Percentiles rank a stretch among this genome's conserved stretches.
Conservation (phyloP, 2,797 vertebrate genomes). For the Sebastes vulpes region DNA sequence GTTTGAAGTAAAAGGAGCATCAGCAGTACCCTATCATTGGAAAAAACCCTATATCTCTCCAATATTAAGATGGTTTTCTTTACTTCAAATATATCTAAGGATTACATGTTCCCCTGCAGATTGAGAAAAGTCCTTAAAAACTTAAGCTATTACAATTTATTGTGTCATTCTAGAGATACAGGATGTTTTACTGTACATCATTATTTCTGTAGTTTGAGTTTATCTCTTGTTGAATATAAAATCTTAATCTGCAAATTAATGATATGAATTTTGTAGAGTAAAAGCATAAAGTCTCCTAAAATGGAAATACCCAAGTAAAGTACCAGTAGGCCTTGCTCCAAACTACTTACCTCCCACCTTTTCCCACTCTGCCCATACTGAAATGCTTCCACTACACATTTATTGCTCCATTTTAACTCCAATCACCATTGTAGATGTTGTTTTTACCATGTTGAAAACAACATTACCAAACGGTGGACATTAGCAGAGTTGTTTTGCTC, state of each 20-base stretch:
- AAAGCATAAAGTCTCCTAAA: neutral
- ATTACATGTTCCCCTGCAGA: neutral
- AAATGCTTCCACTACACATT: neutral
- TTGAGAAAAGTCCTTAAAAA: neutral
- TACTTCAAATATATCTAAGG: neutral
- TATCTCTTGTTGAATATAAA: neutral
- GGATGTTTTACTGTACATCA: neutral
- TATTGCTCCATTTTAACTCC: neutral
- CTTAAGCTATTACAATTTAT: neutral
- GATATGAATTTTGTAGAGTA: neutral
- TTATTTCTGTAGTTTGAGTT: neutral
- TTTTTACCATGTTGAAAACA: neutral
- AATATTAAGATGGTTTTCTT: neutral
- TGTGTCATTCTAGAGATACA: neutral
- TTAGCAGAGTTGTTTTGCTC: constrained; percentile 31
- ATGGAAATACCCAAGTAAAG: neutral
- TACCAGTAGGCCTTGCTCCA: too few relatives aligned
- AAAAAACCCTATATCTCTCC: too few relatives aligned
- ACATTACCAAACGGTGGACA: constrained; percentile 8
- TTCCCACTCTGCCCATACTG: neutral
- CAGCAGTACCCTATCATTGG: neutral
- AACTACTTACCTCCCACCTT: neutral
- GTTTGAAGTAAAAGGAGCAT: neutral
- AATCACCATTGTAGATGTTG: neutral
- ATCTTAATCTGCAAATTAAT: neutral